Conservation (phyloP, 2,888 invertebrate genomes). For the Myopa tessellatipennis region DNA sequence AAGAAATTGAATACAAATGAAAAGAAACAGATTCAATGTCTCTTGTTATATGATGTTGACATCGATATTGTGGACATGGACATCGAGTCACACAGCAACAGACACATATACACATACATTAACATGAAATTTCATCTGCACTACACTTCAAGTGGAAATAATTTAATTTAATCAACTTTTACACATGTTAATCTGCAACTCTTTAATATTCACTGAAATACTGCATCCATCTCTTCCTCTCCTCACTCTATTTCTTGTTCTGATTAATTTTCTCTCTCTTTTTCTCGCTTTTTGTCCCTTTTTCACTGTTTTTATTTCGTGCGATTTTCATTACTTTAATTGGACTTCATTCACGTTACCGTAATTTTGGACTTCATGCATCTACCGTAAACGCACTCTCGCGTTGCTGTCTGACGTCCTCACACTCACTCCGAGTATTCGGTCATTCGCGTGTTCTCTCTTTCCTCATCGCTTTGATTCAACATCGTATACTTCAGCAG, state of each 20-base stretch:
- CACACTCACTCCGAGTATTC: not conserved
- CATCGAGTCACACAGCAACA: too few relatives aligned
- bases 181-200: conserved; percentile 16
- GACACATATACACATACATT: too few relatives aligned
- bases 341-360: conserved; percentile 30
- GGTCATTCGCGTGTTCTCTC: not conserved
- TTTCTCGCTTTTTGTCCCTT: not conserved
- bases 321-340: conserved; percentile 27
- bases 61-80: too few relatives aligned
- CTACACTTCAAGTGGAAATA: too few relatives aligned
- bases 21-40: not conserved
- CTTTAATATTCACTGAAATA: not conserved
- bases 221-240: not conserved
- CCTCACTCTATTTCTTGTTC: not conserved
- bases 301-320: conserved; percentile 11
- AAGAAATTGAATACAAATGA: not conserved
- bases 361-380: conserved; percentile 3
- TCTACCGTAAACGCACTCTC: not conserved
- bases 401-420: not conserved
- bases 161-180: conserved; percentile 37
- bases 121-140: too few relatives aligned
- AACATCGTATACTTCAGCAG: conserved; percentile 19
- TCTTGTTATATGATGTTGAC: too few relatives aligned
- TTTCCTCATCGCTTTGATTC: not conserved
- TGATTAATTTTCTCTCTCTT: conserved; percentile 1